Base-by-base conservation (phyloP, 92 coral and sea anemone species). In the Anthopleura xanthogrammica region DNA sequence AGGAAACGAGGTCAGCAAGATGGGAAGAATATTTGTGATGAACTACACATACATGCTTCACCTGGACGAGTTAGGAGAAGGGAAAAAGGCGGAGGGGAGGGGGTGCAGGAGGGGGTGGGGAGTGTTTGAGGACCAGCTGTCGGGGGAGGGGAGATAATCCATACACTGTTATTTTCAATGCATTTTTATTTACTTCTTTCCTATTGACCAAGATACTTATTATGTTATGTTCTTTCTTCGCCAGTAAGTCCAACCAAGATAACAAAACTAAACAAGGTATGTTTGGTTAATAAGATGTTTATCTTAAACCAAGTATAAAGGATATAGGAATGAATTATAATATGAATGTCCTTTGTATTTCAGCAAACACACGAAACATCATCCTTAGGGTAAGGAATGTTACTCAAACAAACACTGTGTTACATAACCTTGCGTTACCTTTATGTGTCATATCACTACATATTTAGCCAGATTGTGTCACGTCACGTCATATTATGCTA, bases 281-380 rank as follows among this genome's bases (percentile, higher is more conserved):
- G 29, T 62, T 20, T 7, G 4, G 7, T 62, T 54, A 0, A 54
- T 0, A 0, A 54, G 0, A 54, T 0, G 0, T 12, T 54, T 54
- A 11, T 11, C 11, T 54, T 54, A 14, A 20, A 62, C 29, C 36
- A 62, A 62, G 36, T 23, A 20, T 20, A 58, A 58, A 14, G 13
- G 19, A 62, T n/a, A 19, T 62, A 20, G 36, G 4, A 11, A 23
- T 8, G 29, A 62, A 20, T 62, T 5, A 5, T 20, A 62, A 62
- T 2, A 68, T 23, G 2, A 6, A 1, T 9, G 16, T 68, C 74
- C 7, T 39, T 13, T 24, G 46, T 43, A n/a, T 65, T 80, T 60
- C 83, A 80, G 83, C 70, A 43, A 81, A 68, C 14, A 71, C 77
- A 24, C 73, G 66, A 24, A 81, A 81, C 58, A 29, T 81, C 54